phyloP scores from a whole-genome alignment of 2,113 vertebrate species.

The Siphamia tubifer region DNA sequence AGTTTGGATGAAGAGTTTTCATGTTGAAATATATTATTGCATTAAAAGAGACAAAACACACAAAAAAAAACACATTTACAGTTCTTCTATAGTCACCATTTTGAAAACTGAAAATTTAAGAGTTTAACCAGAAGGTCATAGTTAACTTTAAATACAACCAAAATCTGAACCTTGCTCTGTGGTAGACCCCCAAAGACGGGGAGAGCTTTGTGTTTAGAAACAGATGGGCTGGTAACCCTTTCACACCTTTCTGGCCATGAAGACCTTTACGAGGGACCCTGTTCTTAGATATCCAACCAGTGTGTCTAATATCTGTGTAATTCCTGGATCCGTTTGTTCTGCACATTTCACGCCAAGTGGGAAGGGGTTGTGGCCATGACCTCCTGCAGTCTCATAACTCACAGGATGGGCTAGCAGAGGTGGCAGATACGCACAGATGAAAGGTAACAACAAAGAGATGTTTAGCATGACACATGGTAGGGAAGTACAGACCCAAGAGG shows the following conservation, averaged over 20 bases:
- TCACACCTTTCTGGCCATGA: slow-evolving; percentile 61
- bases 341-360: slow-evolving; percentile 88
- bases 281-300: slow-evolving; percentile 58
- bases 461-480: slow-evolving; percentile 74
- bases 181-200: slow-evolving; percentile 38
- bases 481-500: slow-evolving; percentile 72
- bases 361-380: slow-evolving; percentile 80
- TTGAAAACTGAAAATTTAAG: not conserved
- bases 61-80: too few species aligned
- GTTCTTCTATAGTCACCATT: not conserved
- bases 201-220: slow-evolving; percentile 32
- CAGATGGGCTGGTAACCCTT: slow-evolving; percentile 66
- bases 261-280: slow-evolving; percentile 39
- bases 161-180: slow-evolving; percentile 12
- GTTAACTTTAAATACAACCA: not conserved
- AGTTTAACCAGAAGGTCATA: slow-evolving; percentile 1
- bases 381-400: slow-evolving; percentile 83
- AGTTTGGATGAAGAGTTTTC: too few species aligned
- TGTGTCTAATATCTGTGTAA: slow-evolving; percentile 76
- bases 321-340: slow-evolving; percentile 85
- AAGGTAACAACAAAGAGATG: slow-evolving; percentile 88
- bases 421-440: slow-evolving; percentile 85
- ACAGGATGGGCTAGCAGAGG: slow-evolving; percentile 79
- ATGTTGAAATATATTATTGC: too few species aligned
- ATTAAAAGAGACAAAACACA: too few species aligned